Evolutionary conservation across 2,797 vertebrate species (phyloP), one percentile per base, ranked within the genome.

Genomic region (Karalla daura): DNA sequence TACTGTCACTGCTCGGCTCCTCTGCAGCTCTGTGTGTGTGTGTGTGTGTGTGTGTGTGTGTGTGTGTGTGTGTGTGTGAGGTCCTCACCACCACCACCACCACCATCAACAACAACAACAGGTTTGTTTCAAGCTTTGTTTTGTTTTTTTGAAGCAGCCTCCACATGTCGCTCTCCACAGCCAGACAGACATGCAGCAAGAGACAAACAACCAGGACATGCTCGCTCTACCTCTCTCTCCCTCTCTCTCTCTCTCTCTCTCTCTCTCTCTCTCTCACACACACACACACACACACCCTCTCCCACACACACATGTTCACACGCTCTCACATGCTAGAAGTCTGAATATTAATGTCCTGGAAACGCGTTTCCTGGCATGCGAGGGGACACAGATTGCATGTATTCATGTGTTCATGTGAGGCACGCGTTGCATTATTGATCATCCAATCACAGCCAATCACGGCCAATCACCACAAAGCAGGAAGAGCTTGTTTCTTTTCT

Each of bases 171-270:
- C 71, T 76, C 56, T 79, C 74, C 78, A 47, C 44, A 56, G 73
- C 64, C 87, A 83, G 81, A 71, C 71, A 37, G 60, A 70, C 86
- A 88, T 90, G 85, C 85, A 83, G 65, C 62, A 72, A 36, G 36
- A 72, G 15, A 27, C 8, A 64, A 39, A 61, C 17, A 35, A 27
- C 46, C 32, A 41, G 21, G 41, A 52, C 72, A 74, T 71, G 52
- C 64, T 45, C 65, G 20, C 59, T n/a, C n/a, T n/a, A n/a, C n/a
- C n/a, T n/a, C n/a, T n/a, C n/a, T n/a, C n/a, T n/a, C n/a, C n/a
- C n/a, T 13, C 28, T 28, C 49, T 17, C 69, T 36, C 55, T 9
- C 51, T 33, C 54, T 17, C 28, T 24, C 43, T 15, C 62, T 25
- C 61, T 18, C 27, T 18, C 66, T 17, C 55, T 10, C 32, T 23